These are phyloP conservation scores for Diprion similis DNA, from an alignment of 1,140 invertebrate species.

Conservation along the genomic window DNA sequence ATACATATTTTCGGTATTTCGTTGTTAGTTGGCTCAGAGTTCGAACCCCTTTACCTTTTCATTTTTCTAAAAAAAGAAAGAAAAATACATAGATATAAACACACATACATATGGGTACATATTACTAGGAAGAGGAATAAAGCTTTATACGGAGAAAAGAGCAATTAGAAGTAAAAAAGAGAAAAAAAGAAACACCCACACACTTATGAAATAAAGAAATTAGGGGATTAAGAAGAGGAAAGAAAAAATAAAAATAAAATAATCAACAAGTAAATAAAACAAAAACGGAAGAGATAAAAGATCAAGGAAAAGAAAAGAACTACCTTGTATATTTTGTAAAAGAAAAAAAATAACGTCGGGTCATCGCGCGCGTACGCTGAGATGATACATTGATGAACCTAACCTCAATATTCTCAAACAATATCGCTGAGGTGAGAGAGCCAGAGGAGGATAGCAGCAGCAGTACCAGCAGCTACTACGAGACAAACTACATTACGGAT, in stretches of 20 bases:
- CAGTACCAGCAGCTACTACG: constrained; percentile 26
- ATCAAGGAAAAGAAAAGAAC: neutral
- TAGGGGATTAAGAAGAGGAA: neutral
- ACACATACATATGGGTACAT: too few species aligned
- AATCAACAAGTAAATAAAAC: neutral
- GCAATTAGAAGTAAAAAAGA: neutral
- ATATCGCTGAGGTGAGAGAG: neutral
- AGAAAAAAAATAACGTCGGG: neutral
- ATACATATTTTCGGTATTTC: neutral
- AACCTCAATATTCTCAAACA: constrained; percentile 44
- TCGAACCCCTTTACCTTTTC: neutral
- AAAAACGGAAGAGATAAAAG: neutral
- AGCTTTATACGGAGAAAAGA: neutral
- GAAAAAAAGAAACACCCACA: neutral
- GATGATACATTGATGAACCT: constrained; percentile 49
- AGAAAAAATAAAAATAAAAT: neutral
- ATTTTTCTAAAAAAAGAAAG: neutral
- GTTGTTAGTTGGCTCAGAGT: neutral
- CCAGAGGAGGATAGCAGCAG: neutral
- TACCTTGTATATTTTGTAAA: too few species aligned
- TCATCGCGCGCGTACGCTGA: neutral
- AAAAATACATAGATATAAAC: neutral
- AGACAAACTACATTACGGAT: constrained; percentile 39
- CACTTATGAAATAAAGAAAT: neutral
- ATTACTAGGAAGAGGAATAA: neutral